phyloP scores from a whole-genome alignment of 2,113 vertebrate genomes.

The Ondatra zibethicus region DNA sequence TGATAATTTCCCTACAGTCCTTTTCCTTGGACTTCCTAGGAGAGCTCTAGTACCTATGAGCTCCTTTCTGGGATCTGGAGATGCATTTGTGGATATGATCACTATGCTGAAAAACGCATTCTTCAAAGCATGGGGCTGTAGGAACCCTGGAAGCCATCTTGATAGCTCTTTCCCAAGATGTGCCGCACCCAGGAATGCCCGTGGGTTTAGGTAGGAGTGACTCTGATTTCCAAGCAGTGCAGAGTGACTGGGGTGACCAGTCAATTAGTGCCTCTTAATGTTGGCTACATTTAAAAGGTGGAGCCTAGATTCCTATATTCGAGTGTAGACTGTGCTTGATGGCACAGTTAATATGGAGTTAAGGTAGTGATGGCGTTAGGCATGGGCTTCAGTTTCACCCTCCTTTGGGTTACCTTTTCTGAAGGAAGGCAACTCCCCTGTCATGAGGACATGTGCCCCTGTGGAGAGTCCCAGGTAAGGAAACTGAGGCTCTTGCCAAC shows the following conservation, averaged over 20 bases:
- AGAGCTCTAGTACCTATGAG: not conserved
- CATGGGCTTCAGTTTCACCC: not conserved
- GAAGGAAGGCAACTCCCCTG: not conserved
- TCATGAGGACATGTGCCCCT: not conserved
- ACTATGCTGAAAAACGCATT: not conserved
- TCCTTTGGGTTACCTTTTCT: not conserved
- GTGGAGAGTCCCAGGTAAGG: not conserved
- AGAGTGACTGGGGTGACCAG: not conserved
- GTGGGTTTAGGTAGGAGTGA: not conserved
- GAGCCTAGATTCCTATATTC: not conserved
- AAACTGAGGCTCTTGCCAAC: not conserved
- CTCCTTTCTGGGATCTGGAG: not conserved
- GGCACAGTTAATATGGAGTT: not conserved
- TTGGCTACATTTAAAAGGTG: not conserved
- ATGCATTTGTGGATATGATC: fast-evolving
- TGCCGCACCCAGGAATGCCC: not conserved
- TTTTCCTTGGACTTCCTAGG: not conserved
- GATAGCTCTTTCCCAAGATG: too few relatives aligned
- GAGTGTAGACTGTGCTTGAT: not conserved
- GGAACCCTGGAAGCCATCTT: not conserved
- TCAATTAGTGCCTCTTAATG: not conserved
- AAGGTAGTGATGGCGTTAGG: not conserved
- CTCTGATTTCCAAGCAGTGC: not conserved
- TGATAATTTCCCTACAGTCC: not conserved
- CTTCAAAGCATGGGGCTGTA: not conserved